phyloP scores from a whole-genome alignment of 1,140 invertebrate genomes.

The Linepithema humile region DNA sequence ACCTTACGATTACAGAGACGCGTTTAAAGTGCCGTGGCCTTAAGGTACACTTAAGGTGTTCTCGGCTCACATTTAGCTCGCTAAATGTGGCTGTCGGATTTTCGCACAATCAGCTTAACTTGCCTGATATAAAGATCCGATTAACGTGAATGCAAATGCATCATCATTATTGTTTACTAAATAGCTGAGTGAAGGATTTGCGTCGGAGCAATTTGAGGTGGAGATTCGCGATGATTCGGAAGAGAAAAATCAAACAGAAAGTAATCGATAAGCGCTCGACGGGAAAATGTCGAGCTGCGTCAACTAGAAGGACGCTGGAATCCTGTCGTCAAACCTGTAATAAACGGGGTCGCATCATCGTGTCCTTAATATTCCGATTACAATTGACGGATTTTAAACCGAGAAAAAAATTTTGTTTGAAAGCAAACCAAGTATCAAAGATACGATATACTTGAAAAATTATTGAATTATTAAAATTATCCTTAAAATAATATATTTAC shows the following conservation, averaged over 20 bases:
- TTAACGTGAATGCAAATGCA: conserved; percentile 5
- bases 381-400: neutral
- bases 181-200: neutral
- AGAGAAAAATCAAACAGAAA: conserved; percentile 25
- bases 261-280: conserved; percentile 21
- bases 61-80: conserved; percentile 19
- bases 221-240: no score
- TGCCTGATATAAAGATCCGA: neutral
- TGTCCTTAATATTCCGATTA: neutral
- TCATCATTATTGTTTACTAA: neutral
- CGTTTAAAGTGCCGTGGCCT: conserved; percentile 60
- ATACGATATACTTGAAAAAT: no score
- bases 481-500: no score
- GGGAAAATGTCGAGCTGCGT: conserved; percentile 28
- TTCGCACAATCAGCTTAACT: neutral
- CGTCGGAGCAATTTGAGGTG: no score
- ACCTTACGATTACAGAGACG: conserved; percentile 67
- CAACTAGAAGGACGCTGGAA: neutral
- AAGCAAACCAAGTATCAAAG: no score
- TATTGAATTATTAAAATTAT: no score
- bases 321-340: neutral
- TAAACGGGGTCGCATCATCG: neutral
- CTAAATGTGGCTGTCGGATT: conserved; percentile 25
- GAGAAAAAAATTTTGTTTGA: neutral
- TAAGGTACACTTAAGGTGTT: conserved; percentile 50